These are phyloP conservation scores for Microvelia longipes DNA, from an alignment of 1,140 invertebrate genomes.

Conservation along the genomic window DNA sequence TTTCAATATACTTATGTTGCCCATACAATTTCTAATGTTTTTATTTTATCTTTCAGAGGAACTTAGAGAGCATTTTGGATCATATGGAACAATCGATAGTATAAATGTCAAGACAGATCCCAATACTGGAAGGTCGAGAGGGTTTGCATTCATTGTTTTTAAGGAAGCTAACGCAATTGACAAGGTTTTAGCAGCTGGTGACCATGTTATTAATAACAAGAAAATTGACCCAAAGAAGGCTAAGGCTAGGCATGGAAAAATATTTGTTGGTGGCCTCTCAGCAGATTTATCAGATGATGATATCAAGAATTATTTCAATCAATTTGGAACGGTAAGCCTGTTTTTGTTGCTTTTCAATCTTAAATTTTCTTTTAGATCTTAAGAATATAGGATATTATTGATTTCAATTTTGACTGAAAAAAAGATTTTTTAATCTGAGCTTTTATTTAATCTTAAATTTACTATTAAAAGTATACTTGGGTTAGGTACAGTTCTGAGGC, in stretches of 20 bases:
- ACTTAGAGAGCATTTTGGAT: conserved; percentile 57
- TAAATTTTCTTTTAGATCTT: too few relatives aligned
- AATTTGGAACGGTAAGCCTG: conserved; percentile 69
- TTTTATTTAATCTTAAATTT: too few relatives aligned
- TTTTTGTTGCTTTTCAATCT: too few relatives aligned
- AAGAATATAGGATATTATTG: too few relatives aligned
- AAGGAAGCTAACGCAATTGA: conserved; percentile 73
- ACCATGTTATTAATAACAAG: conserved; percentile 83
- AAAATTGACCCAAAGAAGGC: conserved; percentile 91
- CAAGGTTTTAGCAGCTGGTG: conserved; percentile 62
- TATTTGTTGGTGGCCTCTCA: conserved; percentile 85
- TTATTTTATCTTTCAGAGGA: conserved; percentile 56
- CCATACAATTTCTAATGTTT: too few relatives aligned
- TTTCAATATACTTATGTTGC: too few relatives aligned
- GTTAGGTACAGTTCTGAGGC: too few relatives aligned
- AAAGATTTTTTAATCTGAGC: too few relatives aligned
- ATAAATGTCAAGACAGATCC: conserved; percentile 48
- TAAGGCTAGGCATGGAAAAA: conserved; percentile 81
- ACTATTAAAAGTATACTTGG: too few relatives aligned
- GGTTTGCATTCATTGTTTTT: conserved; percentile 77
- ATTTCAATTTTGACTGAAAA: too few relatives aligned
- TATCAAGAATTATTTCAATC: conserved; percentile 76
- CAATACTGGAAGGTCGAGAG: conserved; percentile 43
- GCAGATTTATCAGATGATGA: conserved; percentile 81
- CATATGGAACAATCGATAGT: conserved; percentile 46